Evolutionary conservation across 1,140 invertebrate genomes (phyloP).

Genomic region (Drosophila sturtevanti): DNA sequence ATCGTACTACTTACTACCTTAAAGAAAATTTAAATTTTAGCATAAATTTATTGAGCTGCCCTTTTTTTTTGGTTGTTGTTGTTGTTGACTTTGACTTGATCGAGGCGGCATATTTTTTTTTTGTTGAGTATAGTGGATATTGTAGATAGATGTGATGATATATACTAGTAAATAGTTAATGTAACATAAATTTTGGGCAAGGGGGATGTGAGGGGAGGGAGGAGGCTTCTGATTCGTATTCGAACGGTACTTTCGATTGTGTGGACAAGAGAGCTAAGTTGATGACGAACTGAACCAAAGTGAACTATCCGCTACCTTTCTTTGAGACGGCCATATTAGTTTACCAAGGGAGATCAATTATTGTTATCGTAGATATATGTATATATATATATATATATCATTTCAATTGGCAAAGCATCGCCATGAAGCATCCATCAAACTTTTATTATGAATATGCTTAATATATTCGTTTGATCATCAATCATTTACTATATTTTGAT

Average conservation of each 20-base stretch:
- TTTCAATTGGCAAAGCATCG: no score
- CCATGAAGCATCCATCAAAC: no score
- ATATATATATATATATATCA: no score
- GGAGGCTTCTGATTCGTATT: conserved; percentile 40
- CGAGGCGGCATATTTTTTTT: conserved; percentile 35
- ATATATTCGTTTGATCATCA: no score
- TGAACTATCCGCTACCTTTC: neutral
- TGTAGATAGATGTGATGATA: conserved; percentile 34
- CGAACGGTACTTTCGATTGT: conserved; percentile 55
- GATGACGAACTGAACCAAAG: conserved; percentile 1
- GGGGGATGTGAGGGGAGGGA: neutral
- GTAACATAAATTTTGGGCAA: conserved; percentile 22
- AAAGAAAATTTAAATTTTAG: conserved; percentile 79
- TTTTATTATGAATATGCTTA: no score
- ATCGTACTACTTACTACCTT: no score
- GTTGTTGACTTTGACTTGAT: conserved; percentile 22
- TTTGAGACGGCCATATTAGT: neutral
- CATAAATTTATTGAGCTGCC: conserved; percentile 70
- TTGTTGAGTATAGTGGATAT: conserved; percentile 12
- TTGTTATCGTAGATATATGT: neutral
- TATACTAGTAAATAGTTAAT: conserved; percentile 31
- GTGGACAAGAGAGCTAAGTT: conserved; percentile 9
- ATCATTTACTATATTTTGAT: no score
- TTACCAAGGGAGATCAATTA: neutral
- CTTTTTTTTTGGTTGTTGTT: neutral